A percentile compares a stretch with the other conserved stretches of the same genome.
Conservation (phyloP, 2,113 vertebrate species). For the Cepphus grylle region DNA sequence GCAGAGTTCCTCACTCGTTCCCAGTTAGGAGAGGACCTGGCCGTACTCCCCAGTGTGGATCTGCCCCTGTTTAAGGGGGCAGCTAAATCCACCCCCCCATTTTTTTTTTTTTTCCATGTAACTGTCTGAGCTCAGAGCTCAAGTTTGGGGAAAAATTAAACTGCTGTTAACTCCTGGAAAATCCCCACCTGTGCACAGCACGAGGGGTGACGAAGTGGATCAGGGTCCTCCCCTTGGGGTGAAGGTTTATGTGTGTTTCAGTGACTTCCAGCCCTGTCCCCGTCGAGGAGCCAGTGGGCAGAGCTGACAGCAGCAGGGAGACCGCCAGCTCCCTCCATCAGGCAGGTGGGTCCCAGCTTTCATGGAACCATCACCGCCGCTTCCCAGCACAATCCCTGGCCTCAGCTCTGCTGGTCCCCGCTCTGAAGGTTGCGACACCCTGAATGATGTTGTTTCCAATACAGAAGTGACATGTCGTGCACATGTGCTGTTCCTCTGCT, state of each 20-base stretch:
- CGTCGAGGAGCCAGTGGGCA: neutral
- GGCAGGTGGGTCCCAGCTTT: neutral
- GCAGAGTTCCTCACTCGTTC: fast-evolving
- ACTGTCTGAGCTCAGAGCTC: neutral
- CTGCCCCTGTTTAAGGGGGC: neutral
- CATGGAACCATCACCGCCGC: fast-evolving
- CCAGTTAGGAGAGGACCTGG: too few relatives aligned
- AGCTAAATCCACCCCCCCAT: fast-evolving
- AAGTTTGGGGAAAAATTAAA: neutral
- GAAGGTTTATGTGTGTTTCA: neutral
- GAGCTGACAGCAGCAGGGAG: neutral
- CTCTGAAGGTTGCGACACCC: neutral
- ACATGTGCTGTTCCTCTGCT: neutral
- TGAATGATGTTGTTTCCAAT: neutral
- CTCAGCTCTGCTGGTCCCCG: neutral
- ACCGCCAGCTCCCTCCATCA: neutral
- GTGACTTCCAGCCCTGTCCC: neutral
- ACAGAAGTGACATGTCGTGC: too few relatives aligned
- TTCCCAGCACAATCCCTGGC: neutral
- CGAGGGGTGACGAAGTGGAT: fast-evolving
- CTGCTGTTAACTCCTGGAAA: neutral
- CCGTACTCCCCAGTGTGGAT: too few relatives aligned
- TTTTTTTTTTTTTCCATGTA: neutral
- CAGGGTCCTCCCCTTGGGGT: too few relatives aligned
- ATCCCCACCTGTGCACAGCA: neutral